phyloP scores from a whole-genome alignment of 2,113 vertebrate genomes.

The Ploceus nigricollis region DNA sequence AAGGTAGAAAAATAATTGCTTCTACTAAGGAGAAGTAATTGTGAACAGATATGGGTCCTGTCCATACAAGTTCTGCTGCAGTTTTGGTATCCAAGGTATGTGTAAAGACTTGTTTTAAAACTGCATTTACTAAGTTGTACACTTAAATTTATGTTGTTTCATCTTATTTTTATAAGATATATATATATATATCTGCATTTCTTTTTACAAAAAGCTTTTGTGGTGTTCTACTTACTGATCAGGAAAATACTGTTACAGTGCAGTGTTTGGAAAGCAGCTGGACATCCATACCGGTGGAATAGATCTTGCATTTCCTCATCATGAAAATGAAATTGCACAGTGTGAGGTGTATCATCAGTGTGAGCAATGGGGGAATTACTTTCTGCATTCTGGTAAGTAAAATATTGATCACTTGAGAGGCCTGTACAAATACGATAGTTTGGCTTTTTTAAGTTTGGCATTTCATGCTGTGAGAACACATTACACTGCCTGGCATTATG shows the following conservation, averaged over 20 bases:
- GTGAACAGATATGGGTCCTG: fast-evolving
- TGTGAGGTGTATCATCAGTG: slow-evolving; percentile 91
- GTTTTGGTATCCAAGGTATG: neutral
- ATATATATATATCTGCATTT: no score
- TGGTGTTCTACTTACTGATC: neutral
- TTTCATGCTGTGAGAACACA: neutral
- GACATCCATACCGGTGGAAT: slow-evolving; percentile 93
- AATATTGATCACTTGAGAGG: neutral
- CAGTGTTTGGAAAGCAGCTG: slow-evolving; percentile 88
- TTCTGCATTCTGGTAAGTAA: slow-evolving; percentile 89
- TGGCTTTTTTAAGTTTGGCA: neutral
- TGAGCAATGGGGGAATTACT: slow-evolving; percentile 93
- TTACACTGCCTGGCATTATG: neutral
- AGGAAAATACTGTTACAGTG: slow-evolving; percentile 70
- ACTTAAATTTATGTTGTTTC: neutral
- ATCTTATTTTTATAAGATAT: neutral
- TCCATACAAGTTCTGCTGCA: neutral
- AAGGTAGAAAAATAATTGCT: neutral
- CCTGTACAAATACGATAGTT: neutral
- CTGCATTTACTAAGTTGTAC: neutral
- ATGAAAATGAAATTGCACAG: slow-evolving; percentile 95
- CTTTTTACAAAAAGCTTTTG: neutral
- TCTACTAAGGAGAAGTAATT: neutral
- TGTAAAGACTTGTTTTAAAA: neutral
- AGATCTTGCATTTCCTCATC: slow-evolving; percentile 95